phyloP scores from a whole-genome alignment of 2,888 invertebrate genomes.

The Drosophila birchii region DNA sequence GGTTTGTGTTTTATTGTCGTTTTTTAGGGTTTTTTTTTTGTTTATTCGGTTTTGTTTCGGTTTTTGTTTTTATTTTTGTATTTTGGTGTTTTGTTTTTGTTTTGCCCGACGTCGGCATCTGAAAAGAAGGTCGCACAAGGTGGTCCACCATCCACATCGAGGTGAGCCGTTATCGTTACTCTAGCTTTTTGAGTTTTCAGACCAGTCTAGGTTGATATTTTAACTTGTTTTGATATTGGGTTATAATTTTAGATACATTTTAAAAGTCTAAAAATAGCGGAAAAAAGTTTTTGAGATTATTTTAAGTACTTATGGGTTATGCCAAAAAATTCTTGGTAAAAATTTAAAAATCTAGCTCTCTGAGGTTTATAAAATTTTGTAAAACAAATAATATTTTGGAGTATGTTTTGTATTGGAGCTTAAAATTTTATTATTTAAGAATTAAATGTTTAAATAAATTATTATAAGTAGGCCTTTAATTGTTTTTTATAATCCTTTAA shows the following conservation, averaged over 20 bases:
- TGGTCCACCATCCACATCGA: slow-evolving; percentile 70
- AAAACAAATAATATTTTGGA: background rate
- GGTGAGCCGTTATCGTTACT: slow-evolving; percentile 42
- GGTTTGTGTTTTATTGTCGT: slow-evolving; percentile 40
- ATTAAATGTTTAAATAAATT: background rate
- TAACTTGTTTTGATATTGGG: background rate
- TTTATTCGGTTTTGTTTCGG: slow-evolving; percentile 45
- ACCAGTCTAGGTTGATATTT: background rate
- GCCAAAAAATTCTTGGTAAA: background rate
- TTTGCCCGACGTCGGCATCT: slow-evolving; percentile 66
- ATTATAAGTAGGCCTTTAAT: no score
- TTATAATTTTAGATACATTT: background rate
- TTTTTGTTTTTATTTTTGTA: slow-evolving; percentile 32
- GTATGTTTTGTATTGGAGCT: background rate
- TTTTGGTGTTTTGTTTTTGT: slow-evolving; percentile 39
- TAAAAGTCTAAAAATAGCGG: fast-evolving
- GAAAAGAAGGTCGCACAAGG: slow-evolving; percentile 83
- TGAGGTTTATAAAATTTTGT: background rate
- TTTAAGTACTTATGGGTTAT: background rate
- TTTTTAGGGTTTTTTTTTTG: slow-evolving; percentile 16
- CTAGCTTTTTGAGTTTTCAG: slow-evolving; percentile 19
- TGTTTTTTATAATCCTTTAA: no score
- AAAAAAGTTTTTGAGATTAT: background rate
- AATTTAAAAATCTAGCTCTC: no score
- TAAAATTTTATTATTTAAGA: background rate